These are phyloP conservation scores for Pocillopora verrucosa DNA, from an alignment of 64 coral and sea anemone species.

Conservation along the genomic window DNA sequence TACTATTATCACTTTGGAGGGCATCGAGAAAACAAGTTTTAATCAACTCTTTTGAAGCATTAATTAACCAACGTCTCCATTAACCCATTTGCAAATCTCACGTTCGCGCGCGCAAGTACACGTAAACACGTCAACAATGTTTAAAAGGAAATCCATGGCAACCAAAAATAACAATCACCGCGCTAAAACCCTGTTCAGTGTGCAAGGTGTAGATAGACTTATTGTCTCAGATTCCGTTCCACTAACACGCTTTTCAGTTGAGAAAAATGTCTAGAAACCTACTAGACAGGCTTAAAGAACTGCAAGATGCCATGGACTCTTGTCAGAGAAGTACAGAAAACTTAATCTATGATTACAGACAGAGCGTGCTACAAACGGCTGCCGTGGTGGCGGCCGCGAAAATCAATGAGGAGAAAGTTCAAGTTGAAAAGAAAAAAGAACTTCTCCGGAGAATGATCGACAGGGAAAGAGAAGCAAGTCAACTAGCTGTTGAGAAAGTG, in stretches of 20 bases:
- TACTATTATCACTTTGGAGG: too few species aligned
- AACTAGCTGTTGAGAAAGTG: constrained; percentile 25
- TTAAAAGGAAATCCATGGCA: constrained; percentile 19
- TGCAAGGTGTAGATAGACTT: not conserved
- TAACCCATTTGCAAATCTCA: too few species aligned
- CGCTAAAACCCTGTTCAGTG: not conserved
- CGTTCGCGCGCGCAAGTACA: not conserved
- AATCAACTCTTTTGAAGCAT: too few species aligned
- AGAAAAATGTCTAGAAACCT: constrained; percentile 36
- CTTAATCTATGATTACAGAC: constrained; percentile 14
- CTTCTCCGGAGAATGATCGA: constrained; percentile 37
- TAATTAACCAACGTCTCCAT: too few species aligned
- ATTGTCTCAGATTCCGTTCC: not conserved
- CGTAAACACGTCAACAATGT: constrained; percentile 11
- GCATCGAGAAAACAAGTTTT: too few species aligned
- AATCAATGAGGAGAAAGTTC: constrained; percentile 37
- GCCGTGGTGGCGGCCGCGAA: constrained; percentile 31
- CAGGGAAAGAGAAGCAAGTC: constrained; percentile 11
- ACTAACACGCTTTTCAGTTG: not conserved
- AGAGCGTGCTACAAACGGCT: constrained; percentile 21
- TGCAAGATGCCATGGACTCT: constrained; percentile 13
- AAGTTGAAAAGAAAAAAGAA: constrained; percentile 44
- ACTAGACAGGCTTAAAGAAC: constrained; percentile 3
- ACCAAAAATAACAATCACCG: not conserved
- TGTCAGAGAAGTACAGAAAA: constrained; percentile 7